A percentile compares a stretch with the other conserved stretches of the same genome.
phyloP scores from a whole-genome alignment of 2,797 vertebrate species.

The Sandelia bainsii region DNA sequence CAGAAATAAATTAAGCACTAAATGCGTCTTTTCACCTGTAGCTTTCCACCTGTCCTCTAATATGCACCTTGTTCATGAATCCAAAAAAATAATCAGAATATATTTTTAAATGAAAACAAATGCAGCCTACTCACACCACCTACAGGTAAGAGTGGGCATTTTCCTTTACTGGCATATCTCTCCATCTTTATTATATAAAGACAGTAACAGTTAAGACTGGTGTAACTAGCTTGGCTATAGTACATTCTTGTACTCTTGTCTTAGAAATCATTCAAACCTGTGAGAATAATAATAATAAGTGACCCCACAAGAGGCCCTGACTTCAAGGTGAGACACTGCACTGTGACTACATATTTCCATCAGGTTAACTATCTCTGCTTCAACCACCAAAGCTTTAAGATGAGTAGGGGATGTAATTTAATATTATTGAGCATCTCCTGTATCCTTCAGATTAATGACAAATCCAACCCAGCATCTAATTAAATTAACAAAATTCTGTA shows the following conservation, averaged over 20 bases:
- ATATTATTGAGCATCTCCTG: not conserved
- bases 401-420: not conserved
- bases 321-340: not conserved
- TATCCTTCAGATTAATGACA: not conserved
- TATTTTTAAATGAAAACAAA: not conserved
- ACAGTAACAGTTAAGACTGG: not conserved
- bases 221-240: not conserved
- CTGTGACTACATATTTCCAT: not conserved
- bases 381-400: not conserved
- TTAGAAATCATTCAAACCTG: not conserved
- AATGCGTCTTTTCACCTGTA: no score
- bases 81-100: no score
- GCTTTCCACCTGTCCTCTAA: no score
- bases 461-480: no score
- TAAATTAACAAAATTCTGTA: no score
- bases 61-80: no score
- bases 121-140: constrained; percentile 36
- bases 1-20: no score
- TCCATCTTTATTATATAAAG: not conserved
- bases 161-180: not conserved
- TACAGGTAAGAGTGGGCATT: constrained; percentile 29
- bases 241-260: not conserved
- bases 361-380: not conserved
- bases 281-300: not conserved
- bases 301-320: not conserved